Conservation (phyloP, 2,888 invertebrate species). For the Diplazon laetatorius region DNA sequence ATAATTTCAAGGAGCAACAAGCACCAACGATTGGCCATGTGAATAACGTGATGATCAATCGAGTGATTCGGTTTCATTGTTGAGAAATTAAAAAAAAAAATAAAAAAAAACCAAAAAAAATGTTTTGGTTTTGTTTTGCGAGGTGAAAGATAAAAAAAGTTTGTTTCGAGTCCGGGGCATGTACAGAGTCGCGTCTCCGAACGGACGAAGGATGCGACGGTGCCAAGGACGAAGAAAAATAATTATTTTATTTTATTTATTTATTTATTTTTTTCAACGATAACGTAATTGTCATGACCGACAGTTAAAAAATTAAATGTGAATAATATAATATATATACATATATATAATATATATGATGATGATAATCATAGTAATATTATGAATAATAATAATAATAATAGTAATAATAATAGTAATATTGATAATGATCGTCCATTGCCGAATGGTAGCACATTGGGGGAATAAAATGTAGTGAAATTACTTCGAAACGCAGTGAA, state of each 20-base stretch:
- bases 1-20: too few species aligned
- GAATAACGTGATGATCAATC: not conserved
- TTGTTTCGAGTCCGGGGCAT: constrained; percentile 1
- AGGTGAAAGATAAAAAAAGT: not conserved
- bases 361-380: not conserved
- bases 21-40: too few species aligned
- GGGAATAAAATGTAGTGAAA: constrained; percentile 33
- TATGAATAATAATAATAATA: not conserved
- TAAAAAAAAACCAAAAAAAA: too few species aligned
- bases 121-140: too few species aligned
- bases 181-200: not conserved
- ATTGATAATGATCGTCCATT: not conserved
- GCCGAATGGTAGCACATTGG: constrained; percentile 12
- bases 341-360: too few species aligned
- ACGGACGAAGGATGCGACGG: not conserved
- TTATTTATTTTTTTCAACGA: constrained; percentile 2
- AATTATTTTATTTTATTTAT: too few species aligned
- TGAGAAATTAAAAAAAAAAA: not conserved
- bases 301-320: not conserved
- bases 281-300: constrained; percentile 1
- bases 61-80: not conserved
- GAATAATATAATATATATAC: constrained; percentile 8
- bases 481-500: too few species aligned
- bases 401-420: constrained; percentile 5
- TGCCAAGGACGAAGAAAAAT: not conserved